Evolutionary conservation across 2,797 vertebrate genomes (phyloP).

Genomic region (Pteropus rufus): DNA sequence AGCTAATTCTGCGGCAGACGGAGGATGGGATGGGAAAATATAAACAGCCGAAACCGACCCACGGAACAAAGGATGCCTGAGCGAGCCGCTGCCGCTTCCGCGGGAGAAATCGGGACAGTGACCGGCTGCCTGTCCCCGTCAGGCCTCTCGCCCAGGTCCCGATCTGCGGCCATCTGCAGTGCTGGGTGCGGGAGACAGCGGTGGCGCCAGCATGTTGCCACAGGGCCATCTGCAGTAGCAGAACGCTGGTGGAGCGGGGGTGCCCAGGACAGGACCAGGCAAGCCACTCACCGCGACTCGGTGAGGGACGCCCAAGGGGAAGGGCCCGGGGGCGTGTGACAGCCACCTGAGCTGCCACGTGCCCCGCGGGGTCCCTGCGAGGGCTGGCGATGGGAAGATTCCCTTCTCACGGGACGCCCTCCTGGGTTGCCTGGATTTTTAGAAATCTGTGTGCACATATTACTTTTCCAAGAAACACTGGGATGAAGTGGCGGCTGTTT

Average conservation of each 20-base stretch:
- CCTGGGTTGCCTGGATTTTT: not conserved
- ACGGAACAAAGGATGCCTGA: no score
- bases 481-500: not conserved
- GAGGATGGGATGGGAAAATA: no score
- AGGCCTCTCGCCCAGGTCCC: not conserved
- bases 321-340: no score
- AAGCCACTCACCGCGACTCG: no score
- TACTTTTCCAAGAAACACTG: not conserved
- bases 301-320: no score
- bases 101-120: not conserved
- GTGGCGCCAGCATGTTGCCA: not conserved
- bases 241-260: not conserved
- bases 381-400: not conserved
- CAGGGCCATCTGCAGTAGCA: not conserved
- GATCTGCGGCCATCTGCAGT: not conserved
- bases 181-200: not conserved
- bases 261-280: not conserved
- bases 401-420: not conserved
- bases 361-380: not conserved
- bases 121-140: not conserved
- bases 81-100: no score
- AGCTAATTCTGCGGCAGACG: no score
- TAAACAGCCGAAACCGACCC: no score
- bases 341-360: no score
- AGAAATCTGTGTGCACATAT: not conserved